Evolutionary conservation across 2,888 invertebrate genomes (phyloP), one percentile per base, ranked within the genome.

Genomic region (Eristalis arbustorum): DNA sequence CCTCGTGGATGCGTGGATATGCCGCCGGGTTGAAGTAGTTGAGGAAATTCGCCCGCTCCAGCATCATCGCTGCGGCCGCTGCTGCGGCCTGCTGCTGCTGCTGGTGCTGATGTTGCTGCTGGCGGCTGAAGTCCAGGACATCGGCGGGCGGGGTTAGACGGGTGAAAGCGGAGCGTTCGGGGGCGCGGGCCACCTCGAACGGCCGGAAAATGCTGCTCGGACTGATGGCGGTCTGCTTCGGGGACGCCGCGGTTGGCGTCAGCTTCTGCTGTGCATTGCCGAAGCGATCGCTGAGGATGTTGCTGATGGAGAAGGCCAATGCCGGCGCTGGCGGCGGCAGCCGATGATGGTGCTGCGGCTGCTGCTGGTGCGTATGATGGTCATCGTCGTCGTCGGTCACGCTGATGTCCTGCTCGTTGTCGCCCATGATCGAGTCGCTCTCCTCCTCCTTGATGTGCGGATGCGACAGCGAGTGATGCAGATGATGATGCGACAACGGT

Each of bases 1-100:
- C 93, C 83, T 93, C 93, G 64, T 93, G 93, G 22, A 93, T 92
- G 66, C 92, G 90, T 37, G 93, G 93, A 90, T 93, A 93, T 23
- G 92, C 91, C 8, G 91, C 91, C 13, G 92, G 92, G 78, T 92
- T 93, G 73, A 93, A 93, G 84, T 92, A 92, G 75, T 92, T 92
- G 0, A 92, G 89, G 42, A 93, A 91, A 81, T 91, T 92, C n/a
- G 92, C 92, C 2, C 92, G 90, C 80, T 93, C 92, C 23, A 92
- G 82, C 91, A 92, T 92, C 91, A 92, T 91, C 10, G 92, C 92
- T 0, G 92, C 92, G 1, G 92, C 91, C 5, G 90, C 89, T 22
- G 92, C 92, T 0, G 92, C 92, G 3, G 92, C 92, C 0, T 92
- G 91, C 3, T 91, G 91, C 0, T 91, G 91, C 66, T 92, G 92